Base-by-base conservation (phyloP, 2,888 invertebrate species). In the Podotricha telesiphe region DNA sequence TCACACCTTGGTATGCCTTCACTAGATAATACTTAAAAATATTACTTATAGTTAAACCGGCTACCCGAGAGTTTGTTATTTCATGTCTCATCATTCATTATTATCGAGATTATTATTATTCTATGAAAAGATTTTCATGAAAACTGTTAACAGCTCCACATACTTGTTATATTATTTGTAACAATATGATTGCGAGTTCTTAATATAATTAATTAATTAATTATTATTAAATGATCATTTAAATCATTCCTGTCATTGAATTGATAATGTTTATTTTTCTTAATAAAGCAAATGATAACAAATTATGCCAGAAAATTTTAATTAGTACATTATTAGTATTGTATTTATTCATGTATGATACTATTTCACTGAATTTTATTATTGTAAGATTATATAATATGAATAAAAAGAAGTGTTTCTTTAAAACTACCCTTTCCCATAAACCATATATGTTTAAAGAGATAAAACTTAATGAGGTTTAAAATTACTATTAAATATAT, bases 331-430 rank as follows among this genome's bases (percentile, higher is more conserved):
- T 86, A 87, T 84, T 91, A 89, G 88, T 87, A 90, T 88, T 91
- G 92, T 92, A 91, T 93, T 93, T 93, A 93, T 91, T 91, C 88
- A 84, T 93, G 92, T 93, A 93, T 91, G 84, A 92, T 91, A 92
- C 87, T 87, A 90, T 92, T 93, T 91, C 87, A 86, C 89, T 90
- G 88, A 92, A 91, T 86, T 91, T 87, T 90, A 91, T 89, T 87
- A 88, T 88, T 87, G 85, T 93, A 91, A 91, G 91, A 91, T 91
- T 91, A 92, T 88, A 87, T 83, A 76, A 79, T 80, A 86, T 86
- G 85, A 87, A 89, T 89, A 84, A 86, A 87, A 80, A 71, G 80
- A 79, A 75, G 66, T 74, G 76, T 75, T 79, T 83, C 80, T 75
- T 75, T 62, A 42, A 11, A 13, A 19, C 47, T 48, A 19, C 62